These are phyloP conservation scores for Ceyx erithaca DNA, from an alignment of 2,797 vertebrate species.

Conservation along the genomic window DNA sequence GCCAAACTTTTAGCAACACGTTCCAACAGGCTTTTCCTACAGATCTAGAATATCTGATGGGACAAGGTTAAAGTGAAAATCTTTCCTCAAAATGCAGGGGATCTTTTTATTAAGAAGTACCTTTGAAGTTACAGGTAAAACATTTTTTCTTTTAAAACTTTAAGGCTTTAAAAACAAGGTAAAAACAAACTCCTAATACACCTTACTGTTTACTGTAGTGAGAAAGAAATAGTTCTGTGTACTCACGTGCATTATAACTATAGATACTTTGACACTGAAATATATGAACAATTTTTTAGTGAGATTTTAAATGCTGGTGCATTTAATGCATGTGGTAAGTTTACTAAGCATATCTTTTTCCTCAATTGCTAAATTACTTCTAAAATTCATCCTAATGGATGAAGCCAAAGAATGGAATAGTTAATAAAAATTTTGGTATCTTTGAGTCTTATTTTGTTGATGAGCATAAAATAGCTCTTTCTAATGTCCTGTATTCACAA, in stretches of 20 bases:
- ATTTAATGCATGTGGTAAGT: neutral
- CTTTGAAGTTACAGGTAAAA: neutral
- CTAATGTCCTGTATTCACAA: neutral
- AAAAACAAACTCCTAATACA: neutral
- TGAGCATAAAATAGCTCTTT: neutral
- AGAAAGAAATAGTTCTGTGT: neutral
- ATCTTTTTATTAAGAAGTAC: neutral
- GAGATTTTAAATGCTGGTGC: neutral
- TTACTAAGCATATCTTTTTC: neutral
- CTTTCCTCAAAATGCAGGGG: neutral
- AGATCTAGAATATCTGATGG: slow-evolving; percentile 38
- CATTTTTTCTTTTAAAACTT: neutral
- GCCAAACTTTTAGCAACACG: neutral
- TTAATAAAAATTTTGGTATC: neutral
- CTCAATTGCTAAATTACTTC: neutral
- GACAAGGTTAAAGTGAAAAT: slow-evolving; percentile 9
- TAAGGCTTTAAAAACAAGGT: neutral
- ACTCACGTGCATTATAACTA: neutral
- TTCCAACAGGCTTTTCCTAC: slow-evolving; percentile 32
- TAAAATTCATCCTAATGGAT: neutral
- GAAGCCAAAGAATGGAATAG: neutral
- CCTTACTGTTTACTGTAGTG: neutral
- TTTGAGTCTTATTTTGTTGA: neutral
- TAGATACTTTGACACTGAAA: neutral
- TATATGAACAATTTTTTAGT: neutral